These are phyloP conservation scores for Polydrusus cervinus DNA, from an alignment of 2,888 invertebrate species.

Conservation along the genomic window DNA sequence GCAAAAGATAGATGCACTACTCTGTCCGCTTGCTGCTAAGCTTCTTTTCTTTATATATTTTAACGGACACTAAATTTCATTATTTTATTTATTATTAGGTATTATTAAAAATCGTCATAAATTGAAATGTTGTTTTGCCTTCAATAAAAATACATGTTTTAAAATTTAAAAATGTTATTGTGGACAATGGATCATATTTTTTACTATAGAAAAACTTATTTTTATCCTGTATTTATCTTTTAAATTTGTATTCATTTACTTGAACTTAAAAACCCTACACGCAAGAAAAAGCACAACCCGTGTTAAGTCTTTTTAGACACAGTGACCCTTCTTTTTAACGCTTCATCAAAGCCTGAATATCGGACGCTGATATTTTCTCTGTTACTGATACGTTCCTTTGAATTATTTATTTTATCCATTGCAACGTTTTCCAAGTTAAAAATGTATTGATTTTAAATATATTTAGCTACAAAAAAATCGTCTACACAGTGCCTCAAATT, in stretches of 20 bases:
- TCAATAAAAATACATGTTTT: no score
- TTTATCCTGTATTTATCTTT: slow-evolving; percentile 15
- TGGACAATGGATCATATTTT: no score
- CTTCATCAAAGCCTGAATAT: slow-evolving; percentile 17
- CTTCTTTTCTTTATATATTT: no score
- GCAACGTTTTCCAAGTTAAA: slow-evolving; percentile 63
- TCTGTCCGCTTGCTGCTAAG: no score
- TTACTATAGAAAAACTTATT: not conserved
- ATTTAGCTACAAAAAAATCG: not conserved
- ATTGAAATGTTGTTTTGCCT: no score
- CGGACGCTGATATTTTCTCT: slow-evolving; percentile 52
- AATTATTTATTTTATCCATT: slow-evolving; percentile 65
- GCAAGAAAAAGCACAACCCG: slow-evolving; percentile 12
- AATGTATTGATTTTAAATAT: slow-evolving; percentile 33
- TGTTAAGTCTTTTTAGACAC: slow-evolving; percentile 27
- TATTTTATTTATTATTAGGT: no score
- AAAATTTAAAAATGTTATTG: no score
- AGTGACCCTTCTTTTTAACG: slow-evolving; percentile 21
- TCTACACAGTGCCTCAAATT: no score
- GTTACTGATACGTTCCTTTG: slow-evolving; percentile 58
- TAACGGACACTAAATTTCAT: no score
- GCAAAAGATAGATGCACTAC: no score
- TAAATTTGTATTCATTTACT: slow-evolving; percentile 13
- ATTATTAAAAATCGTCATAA: no score
- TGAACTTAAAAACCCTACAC: slow-evolving; percentile 12